Evolutionary conservation across 1,140 invertebrate species (phyloP), one percentile per base, ranked within the genome.

Genomic region (Leguminivora glycinivorella): DNA sequence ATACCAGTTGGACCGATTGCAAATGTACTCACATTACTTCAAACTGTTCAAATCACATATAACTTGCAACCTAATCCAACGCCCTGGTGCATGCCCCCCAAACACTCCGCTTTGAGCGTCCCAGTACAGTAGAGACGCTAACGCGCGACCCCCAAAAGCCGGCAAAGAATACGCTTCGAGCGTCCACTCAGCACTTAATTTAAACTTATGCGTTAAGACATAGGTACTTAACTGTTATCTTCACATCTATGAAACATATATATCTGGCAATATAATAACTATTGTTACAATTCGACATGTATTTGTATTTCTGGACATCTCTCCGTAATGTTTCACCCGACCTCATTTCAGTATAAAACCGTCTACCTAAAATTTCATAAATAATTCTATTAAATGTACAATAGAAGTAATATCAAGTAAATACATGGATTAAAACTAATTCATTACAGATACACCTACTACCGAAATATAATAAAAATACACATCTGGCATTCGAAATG

Each of bases 351-450:
- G 71, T 80, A 78, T 73, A 80, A 78, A 82, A 76, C 73, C 69
- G 70, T 74, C 76, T 77, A 79, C 56, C 75, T 80, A 80, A 67
- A 78, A 78, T 77, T 82, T 80, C 71, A 80, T 80, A 82, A 82
- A 82, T 80, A 80, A 75, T 75, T 70, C 29, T 70, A 76, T 58
- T 77, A 69, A 86, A 82, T 86, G 81, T 83, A 86, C 83, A 86
- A 73, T 78, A 75, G 73, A 78, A 72, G 52, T 71, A 75, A 78
- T 81, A 80, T 79, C 77, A 75, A 78, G 70, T 85, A 85, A 79
- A 84, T 84, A 84, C 80, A 75, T 70, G 70, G 43, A 72, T 69
- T 72, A 72, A 73, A 70, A 72, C 68, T 71, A 71, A 79, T 68
- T 69, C 66, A 47, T 26, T 68, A 68, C 43, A 75, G 75, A 75